Percentiles rank a stretch among this genome's conserved stretches.
phyloP scores from a whole-genome alignment of 2,113 vertebrate genomes.

The Gymnocephalus cernua region DNA sequence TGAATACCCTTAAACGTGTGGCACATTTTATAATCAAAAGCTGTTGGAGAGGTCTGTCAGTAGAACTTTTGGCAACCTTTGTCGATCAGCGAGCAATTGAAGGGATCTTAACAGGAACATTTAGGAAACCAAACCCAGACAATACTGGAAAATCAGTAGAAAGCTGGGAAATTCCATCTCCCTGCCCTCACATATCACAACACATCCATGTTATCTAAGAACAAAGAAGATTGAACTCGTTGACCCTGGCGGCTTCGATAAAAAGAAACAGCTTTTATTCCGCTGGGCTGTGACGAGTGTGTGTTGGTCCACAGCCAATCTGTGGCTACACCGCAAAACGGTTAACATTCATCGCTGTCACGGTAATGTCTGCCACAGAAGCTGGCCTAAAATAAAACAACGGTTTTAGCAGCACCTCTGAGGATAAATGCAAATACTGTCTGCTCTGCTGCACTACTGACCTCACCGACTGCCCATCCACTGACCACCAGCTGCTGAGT shows the following conservation, averaged over 20 bases:
- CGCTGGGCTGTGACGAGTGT: not conserved
- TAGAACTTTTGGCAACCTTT: constrained; percentile 21
- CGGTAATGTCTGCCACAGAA: constrained; percentile 54
- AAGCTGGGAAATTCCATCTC: constrained; percentile 37
- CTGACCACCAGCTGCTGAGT: constrained; percentile 68
- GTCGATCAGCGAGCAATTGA: constrained; percentile 27
- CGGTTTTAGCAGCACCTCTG: constrained; percentile 29
- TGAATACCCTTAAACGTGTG: constrained; percentile 11
- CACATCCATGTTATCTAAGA: constrained; percentile 53
- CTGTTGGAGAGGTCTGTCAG: not conserved
- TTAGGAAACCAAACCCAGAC: constrained; percentile 62
- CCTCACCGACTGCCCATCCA: constrained; percentile 75
- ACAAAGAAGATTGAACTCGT: constrained; percentile 53
- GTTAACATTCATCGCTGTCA: constrained; percentile 45
- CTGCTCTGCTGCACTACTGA: constrained; percentile 71
- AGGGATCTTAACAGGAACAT: constrained; percentile 30
- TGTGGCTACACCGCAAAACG: constrained; percentile 29
- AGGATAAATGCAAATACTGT: constrained; percentile 59
- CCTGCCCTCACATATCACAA: constrained; percentile 49
- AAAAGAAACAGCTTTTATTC: constrained; percentile 11
- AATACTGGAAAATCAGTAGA: constrained; percentile 52
- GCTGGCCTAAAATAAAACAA: constrained; percentile 72
- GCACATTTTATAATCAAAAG: not conserved
- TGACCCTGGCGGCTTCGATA: constrained; percentile 35
- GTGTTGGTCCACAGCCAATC: constrained; percentile 41